Conservation (phyloP, 2,797 vertebrate genomes). For the Phoxinus dragarum region DNA sequence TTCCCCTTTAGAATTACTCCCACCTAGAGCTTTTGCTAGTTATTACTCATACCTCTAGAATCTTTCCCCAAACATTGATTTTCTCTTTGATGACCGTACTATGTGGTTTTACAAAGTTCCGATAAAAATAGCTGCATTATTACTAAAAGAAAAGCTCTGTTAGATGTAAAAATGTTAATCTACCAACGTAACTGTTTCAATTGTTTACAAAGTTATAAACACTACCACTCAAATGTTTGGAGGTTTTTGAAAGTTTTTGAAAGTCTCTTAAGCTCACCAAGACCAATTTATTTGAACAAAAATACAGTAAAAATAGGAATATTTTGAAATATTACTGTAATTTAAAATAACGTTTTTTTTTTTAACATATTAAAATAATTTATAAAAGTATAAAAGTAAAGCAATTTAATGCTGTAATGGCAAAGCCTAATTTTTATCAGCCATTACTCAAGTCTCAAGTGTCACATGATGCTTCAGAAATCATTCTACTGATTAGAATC, state of each 20-base stretch:
- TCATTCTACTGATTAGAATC: not conserved
- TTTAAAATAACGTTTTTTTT: not conserved
- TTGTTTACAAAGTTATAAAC: not conserved
- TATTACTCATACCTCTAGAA: constrained; percentile 9
- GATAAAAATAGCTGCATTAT: not conserved
- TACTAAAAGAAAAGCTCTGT: not conserved
- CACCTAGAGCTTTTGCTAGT: constrained; percentile 20
- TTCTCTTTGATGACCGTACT: constrained; percentile 12
- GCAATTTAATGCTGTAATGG: not conserved
- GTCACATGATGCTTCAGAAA: not conserved
- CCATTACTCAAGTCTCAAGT: not conserved
- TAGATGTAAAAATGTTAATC: not conserved
- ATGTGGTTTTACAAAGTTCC: not conserved
- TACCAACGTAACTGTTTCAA: not conserved
- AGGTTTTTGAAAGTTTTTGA: not conserved
- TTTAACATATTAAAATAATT: not conserved
- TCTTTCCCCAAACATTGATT: constrained; percentile 4
- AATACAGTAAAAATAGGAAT: not conserved
- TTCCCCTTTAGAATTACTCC: constrained; percentile 34
- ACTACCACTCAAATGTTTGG: not conserved
- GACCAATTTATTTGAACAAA: not conserved
- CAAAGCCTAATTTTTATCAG: not conserved
- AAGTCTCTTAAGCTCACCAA: not conserved
- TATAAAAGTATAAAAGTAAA: not conserved
- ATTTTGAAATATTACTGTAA: not conserved